Evolutionary conservation across 2,888 invertebrate species (phyloP), one percentile per base, ranked within the genome.

Genomic region (Eristalis tenax): DNA sequence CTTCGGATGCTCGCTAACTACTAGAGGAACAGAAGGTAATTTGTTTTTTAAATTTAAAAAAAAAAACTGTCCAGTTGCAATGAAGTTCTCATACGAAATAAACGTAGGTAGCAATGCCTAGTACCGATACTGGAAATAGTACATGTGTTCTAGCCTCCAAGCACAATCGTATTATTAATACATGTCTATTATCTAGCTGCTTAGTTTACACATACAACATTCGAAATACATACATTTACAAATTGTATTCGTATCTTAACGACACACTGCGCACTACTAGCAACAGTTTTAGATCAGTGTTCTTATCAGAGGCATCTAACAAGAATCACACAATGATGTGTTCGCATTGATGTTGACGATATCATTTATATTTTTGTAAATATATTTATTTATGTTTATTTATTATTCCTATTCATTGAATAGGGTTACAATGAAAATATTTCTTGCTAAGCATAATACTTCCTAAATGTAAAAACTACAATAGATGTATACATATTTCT

Each of bases 211-310:
- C 59, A 76, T 64, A 40, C 28, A 71, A 80, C 63, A 81, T 73
- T 69, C 69, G 64, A 81, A 81, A 85, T 85, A 85, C 71, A 85
- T 85, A 85, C 71, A 81, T 76, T 76, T 76, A 76, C 76, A 80
- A 61, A 61, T 61, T 38, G 75, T 70, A 79, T 84, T 70, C 75
- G 65, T 75, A 84, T 84, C 75, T 79, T 71, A 68, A 35, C 69
- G 71, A 79, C 43, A 57, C 26, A 28, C 40, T 22, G 26, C 8
- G 59, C 59, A 35, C 43, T 13, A n/a, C 28, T 5, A 32, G 23
- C 43, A 22, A 18, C 18, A 18, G n/a, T 18, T 50, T 50, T 2
- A 50, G 50, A 50, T 50, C 50, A 50, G 50, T 8, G n/a, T 18
- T 84, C 80, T 85, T 85, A 85, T 85, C 84, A 75, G 68, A 35